Base-by-base conservation (phyloP, 2,888 invertebrate genomes). In the Mythimna ferrago region DNA sequence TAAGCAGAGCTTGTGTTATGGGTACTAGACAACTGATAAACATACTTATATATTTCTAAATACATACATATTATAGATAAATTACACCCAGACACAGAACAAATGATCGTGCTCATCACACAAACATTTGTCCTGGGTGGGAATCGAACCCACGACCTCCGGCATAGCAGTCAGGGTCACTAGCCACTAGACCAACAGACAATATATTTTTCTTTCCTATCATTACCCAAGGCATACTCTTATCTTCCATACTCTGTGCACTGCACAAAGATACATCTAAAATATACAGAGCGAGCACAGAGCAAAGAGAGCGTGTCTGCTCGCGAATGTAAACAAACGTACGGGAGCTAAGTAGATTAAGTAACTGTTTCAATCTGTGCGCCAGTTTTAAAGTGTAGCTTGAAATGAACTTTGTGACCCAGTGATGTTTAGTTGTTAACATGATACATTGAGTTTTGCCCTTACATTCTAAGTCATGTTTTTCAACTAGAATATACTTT, bases 361-460 rank as follows among this genome's bases (percentile, higher is more conserved):
- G 51, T 72, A 61, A 66, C 53, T 60, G 56, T 57, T 81, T 77
- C 68, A 77, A 80, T 72, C 62, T 68, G 41, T 35, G 21, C 51
- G n/a, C 32, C 48, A 48, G 57, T 80, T 71, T 60, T 63, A 80
- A 66, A 73, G 16, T 53, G n/a, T 38, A n/a, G 16, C 63, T 44
- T 7, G 48, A 26, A 60, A 64, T 65, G 35, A 67, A 19, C 19
- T 56, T 6, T 68, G 51, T 26, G 65, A 38, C 26, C 14, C 44
- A 16, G 4, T 66, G 32, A 35, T 5, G 26, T 58, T 35, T 35
- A n/a, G 10, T n/a, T n/a, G 11, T 14, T 54, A 35, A 6, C 21
- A 4, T 38, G 14, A 26, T 14, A 4, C 14, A 6, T 21, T 53
- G 19, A 48, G 7, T 26, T 71, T 26, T 9, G 26, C 21, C 14